A percentile compares a stretch with the other conserved stretches of the same genome.
Evolutionary conservation across 2,888 invertebrate species (phyloP).

Genomic region (Rhamphomyia laevipes): DNA sequence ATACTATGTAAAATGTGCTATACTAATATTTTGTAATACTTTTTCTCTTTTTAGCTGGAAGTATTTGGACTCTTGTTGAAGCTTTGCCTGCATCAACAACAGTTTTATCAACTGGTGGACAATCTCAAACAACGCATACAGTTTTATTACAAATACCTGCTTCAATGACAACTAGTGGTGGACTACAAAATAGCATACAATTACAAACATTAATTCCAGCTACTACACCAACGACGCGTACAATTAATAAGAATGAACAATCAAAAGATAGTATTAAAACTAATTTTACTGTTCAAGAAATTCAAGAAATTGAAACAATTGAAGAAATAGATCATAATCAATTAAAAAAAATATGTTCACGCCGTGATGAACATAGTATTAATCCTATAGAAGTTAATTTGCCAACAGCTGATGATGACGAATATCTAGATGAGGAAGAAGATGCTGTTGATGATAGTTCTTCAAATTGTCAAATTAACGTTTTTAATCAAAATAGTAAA

Average conservation of each 20-base stretch:
- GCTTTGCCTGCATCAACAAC: slow-evolving; percentile 14
- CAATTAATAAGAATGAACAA: slow-evolving; percentile 1
- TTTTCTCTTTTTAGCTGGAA: background rate
- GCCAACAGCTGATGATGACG: background rate
- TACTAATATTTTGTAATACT: background rate
- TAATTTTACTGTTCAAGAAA: background rate
- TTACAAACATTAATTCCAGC: slow-evolving; percentile 6
- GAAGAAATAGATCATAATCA: background rate
- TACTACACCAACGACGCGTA: slow-evolving; percentile 10
- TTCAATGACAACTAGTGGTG: slow-evolving; percentile 3
- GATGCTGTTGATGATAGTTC: background rate
- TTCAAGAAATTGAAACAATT: background rate
- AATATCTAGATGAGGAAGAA: background rate
- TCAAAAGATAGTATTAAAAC: background rate
- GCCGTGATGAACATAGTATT: background rate
- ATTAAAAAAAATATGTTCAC: background rate
- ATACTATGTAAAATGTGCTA: background rate
- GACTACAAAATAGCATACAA: slow-evolving; percentile 1
- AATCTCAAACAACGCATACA: slow-evolving; percentile 1
- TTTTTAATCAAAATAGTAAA: background rate
- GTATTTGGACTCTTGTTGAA: slow-evolving; percentile 12
- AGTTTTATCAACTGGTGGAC: slow-evolving; percentile 8
- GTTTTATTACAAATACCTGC: slow-evolving; percentile 13
- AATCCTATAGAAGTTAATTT: background rate
- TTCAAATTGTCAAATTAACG: too few species aligned